phyloP scores from a whole-genome alignment of 2,113 vertebrate genomes.

The Nerophis lumbriciformis region DNA sequence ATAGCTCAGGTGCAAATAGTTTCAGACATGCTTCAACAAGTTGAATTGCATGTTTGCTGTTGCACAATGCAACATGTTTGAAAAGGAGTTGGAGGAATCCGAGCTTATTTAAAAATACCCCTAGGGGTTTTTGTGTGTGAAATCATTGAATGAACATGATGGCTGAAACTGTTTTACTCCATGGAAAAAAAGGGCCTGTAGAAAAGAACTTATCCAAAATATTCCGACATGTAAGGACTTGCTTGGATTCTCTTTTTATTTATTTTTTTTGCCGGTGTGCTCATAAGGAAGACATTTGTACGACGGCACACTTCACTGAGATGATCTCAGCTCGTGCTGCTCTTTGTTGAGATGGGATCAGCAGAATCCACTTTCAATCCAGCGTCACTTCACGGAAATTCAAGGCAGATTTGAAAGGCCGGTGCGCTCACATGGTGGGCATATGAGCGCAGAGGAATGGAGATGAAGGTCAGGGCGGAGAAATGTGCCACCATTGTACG shows the following conservation, averaged over 20 bases:
- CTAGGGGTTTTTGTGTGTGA: no score
- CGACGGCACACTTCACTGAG: background rate
- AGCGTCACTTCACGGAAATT: background rate
- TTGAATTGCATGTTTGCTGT: background rate
- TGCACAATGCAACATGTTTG: no score
- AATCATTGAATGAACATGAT: background rate
- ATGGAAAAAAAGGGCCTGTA: conserved; percentile 5
- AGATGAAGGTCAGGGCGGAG: conserved; percentile 26
- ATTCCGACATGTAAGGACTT: conserved; percentile 37
- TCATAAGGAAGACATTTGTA: conserved; percentile 16
- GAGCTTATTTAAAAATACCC: no score
- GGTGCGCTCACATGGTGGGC: background rate
- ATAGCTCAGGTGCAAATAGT: no score
- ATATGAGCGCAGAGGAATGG: conserved; percentile 2
- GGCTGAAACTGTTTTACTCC: background rate
- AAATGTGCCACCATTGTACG: conserved; percentile 29
- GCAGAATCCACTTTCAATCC: background rate
- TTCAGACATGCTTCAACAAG: no score
- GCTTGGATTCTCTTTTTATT: background rate
- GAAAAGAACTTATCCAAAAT: conserved; percentile 32
- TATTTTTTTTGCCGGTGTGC: conserved; percentile 13
- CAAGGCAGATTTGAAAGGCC: conserved; percentile 2
- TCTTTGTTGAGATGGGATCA: conserved; percentile 3
- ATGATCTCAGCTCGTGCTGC: conserved; percentile 6
- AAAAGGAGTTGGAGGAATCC: no score